Evolutionary conservation across 2,888 invertebrate genomes (phyloP).

Genomic region (Drosophila colorata): DNA sequence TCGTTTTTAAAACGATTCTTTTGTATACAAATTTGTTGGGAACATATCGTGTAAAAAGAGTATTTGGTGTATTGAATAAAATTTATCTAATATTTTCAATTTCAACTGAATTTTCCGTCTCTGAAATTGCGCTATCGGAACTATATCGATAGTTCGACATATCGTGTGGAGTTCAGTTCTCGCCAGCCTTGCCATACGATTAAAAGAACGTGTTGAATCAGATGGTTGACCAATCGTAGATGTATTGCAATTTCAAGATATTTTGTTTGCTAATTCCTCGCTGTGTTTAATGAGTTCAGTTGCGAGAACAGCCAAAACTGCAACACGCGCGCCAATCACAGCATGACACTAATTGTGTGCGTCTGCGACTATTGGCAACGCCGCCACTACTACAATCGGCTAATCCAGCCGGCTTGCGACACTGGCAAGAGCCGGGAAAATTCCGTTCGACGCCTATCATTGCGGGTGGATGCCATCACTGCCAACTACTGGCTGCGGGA

Average conservation of each 20-base stretch:
- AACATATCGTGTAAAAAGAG: no score
- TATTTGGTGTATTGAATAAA: no score
- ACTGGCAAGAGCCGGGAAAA: slow-evolving; percentile 12
- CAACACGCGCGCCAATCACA: slow-evolving; percentile 7
- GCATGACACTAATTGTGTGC: slow-evolving; percentile 76
- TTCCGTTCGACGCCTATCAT: slow-evolving; percentile 47
- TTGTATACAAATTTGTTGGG: no score
- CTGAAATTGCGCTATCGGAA: background rate
- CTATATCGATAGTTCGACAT: slow-evolving; percentile 50
- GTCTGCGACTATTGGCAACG: slow-evolving; percentile 77
- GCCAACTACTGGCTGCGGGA: slow-evolving; percentile 78
- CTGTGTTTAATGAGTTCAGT: slow-evolving; percentile 23
- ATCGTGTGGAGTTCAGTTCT: background rate
- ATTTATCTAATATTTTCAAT: background rate
- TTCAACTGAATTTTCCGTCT: background rate
- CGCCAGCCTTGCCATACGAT: slow-evolving; percentile 21
- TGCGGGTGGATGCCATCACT: slow-evolving; percentile 73
- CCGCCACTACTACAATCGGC: slow-evolving; percentile 59
- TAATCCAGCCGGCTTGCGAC: slow-evolving; percentile 17
- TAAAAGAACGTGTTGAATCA: slow-evolving; percentile 2
- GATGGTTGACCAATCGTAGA: slow-evolving; percentile 6
- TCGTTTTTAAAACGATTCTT: no score
- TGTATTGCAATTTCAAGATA: slow-evolving; percentile 8
- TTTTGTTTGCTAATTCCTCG: background rate
- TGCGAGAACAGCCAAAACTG: slow-evolving; percentile 21